A percentile compares a stretch with the other conserved stretches of the same genome.
Evolutionary conservation across 1,140 invertebrate species (phyloP).

Genomic region (Varroa destructor): DNA sequence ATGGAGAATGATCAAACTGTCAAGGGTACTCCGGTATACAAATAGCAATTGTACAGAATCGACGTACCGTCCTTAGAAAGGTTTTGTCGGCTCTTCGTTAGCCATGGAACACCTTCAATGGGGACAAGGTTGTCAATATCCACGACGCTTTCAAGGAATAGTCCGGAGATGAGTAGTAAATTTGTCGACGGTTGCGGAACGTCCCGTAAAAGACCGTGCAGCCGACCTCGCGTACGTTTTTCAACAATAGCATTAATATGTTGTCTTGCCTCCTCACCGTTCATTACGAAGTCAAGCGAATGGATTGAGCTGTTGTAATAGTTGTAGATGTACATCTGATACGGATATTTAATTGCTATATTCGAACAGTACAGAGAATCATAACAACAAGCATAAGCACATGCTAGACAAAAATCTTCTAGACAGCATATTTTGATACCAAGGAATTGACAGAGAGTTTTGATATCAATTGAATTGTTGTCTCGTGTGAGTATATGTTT

Average conservation of each 20-base stretch:
- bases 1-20: too few species aligned
- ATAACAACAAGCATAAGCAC: too few species aligned
- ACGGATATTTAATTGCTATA: slow-evolving; percentile 35
- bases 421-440: too few species aligned
- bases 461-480: too few species aligned
- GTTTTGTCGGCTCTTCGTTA: slow-evolving; percentile 10
- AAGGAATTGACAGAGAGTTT: too few species aligned
- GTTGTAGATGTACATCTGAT: slow-evolving; percentile 35
- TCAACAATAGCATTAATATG: slow-evolving; percentile 41
- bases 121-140: slow-evolving; percentile 31
- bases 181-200: slow-evolving; percentile 32
- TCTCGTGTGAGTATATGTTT: too few species aligned
- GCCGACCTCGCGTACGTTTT: slow-evolving; percentile 39
- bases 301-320: slow-evolving; percentile 37
- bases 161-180: slow-evolving; percentile 34
- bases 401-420: too few species aligned
- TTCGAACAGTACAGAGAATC: too few species aligned
- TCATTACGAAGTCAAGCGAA: slow-evolving; percentile 36
- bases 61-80: slow-evolving; percentile 7
- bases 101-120: neutral
- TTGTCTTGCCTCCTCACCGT: slow-evolving; percentile 36
- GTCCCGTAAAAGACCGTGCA: slow-evolving; percentile 38
- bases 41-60: too few species aligned
- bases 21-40: too few species aligned
- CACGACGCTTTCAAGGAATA: slow-evolving; percentile 35